Base-by-base conservation (phyloP, 2,888 invertebrate genomes). In the Folsomia manolachei region DNA sequence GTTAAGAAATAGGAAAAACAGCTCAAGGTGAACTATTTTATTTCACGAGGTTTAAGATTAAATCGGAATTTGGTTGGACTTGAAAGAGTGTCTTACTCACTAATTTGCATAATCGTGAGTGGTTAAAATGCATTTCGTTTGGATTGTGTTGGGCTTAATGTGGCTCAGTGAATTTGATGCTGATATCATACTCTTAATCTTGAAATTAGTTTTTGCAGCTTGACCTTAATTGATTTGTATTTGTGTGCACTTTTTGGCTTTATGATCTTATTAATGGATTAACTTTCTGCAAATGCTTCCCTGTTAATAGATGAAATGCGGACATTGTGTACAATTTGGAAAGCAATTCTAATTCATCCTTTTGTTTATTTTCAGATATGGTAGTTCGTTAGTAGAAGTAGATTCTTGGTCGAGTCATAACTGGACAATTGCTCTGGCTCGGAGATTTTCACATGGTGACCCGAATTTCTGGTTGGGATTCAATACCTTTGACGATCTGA, bases 391-490 rank as follows among this genome's bases (percentile, higher is more conserved):
- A 81, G 94, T 95, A 87, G 90, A 94, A 74, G 91, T 97, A 81
- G 95, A 95, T 83, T 91, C 91, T 60, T 94, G 92, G 84, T 88
- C 89, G 78, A 95, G 97, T 87, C 97, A 97, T 86, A 95, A 95
- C 84, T 89, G 93, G 85, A 93, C 96, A 25, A 89, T 93, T 74
- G 88, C 88, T 76, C 89, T 96, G 87, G 91, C 93, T 61, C 87
- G 88, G 78, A 85, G 88, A 81, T 81, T 81, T 69, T 81, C 81
- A 52, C 81, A 81, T 67, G 81, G 80, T 70, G 78, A 84, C 76
- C 81, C 82, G 56, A 90, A 91, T 83, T 95, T 94, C 85, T 95
- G 95, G 95, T 86, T 95, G 74, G 95, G 95, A 71, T 87, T 95
- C 81, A 92, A 94, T 63, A 92, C 95, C 51, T 88, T 95, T 75